phyloP scores from a whole-genome alignment of 2,888 invertebrate species.

The Latrodectus elegans region DNA sequence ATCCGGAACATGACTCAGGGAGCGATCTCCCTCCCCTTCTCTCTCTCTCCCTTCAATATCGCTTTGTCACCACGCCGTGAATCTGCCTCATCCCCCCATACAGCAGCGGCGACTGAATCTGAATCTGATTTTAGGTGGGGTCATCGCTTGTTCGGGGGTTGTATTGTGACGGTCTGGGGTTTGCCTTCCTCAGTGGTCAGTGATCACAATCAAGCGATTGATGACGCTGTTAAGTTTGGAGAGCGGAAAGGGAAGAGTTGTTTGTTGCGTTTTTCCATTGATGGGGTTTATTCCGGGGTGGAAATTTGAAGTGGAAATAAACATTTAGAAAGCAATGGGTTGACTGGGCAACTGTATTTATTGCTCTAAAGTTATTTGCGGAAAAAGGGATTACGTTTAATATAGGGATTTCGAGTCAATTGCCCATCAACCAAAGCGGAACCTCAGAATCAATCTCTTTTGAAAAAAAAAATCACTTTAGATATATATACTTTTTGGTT shows the following conservation, averaged over 20 bases:
- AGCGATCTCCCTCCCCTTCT: conserved; percentile 13
- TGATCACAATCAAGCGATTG: not conserved
- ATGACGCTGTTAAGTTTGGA: not conserved
- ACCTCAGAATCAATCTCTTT: too few species aligned
- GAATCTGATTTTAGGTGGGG: conserved; percentile 56
- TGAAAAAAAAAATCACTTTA: too few species aligned
- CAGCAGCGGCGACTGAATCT: conserved; percentile 37
- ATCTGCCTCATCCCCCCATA: not conserved
- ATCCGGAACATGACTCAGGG: conserved; percentile 45
- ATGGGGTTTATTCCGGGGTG: not conserved
- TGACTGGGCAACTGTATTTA: not conserved
- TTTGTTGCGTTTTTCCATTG: not conserved
- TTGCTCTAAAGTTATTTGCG: not conserved
- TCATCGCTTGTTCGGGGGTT: conserved; percentile 28
- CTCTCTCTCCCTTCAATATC: too few species aligned
- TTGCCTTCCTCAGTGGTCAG: conserved; percentile 18
- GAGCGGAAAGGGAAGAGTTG: not conserved
- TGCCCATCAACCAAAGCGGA: too few species aligned
- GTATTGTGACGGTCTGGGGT: conserved; percentile 6
- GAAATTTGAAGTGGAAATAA: not conserved
- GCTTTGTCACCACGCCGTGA: conserved; percentile 19
- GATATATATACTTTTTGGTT: too few species aligned
- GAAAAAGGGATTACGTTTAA: not conserved
- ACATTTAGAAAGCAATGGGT: not conserved
- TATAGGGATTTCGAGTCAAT: too few species aligned